Evolutionary conservation across 2,797 vertebrate species (phyloP), one percentile per base, ranked within the genome.

Genomic region (Pteropus rufus): DNA sequence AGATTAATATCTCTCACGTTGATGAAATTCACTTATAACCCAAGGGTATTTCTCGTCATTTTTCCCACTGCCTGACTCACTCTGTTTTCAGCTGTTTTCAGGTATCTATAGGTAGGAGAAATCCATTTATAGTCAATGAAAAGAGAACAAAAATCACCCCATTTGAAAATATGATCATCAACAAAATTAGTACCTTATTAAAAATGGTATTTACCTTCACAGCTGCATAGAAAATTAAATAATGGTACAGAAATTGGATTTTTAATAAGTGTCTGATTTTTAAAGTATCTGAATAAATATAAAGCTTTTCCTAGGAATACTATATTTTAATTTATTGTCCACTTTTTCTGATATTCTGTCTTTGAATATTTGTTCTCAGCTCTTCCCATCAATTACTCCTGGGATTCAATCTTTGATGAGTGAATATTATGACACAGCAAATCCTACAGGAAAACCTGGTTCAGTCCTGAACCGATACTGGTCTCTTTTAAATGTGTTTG

Each of bases 341-440:
- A 10, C 23, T 92, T 76, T 52, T 39, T 46, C 34, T 65, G 49
- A 90, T 89, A 67, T 44, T 79, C 39, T 93, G 54, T 60, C 46
- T 76, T 85, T 95, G 49, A 15, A 62, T 96, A 69, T 98, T 91
- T 64, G 83, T 98, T 97, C 56, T 97, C 98, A 99, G 99, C 98
- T 99, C 88, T 98, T 98, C 96, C 99, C 99, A 82, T 98, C 98
- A 83, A 56, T 96, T 72, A 62, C 97, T 94, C 97, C 98, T 39
- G 93, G 97, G 80, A 97, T 98, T 76, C 97, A 97, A 76, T 96
- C 85, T 94, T 94, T 98, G 83, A 97, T 98, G 75, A 95, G 0
- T 1, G 97, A 98, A 91, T 95, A 99, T 94, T 98, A 98, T 97
- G 97, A 65, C 36, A 97, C 70, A 88, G 93, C 92, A 96, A 98